Evolutionary conservation across 2,797 vertebrate species (phyloP).

Genomic region (Nannoperca australis): DNA sequence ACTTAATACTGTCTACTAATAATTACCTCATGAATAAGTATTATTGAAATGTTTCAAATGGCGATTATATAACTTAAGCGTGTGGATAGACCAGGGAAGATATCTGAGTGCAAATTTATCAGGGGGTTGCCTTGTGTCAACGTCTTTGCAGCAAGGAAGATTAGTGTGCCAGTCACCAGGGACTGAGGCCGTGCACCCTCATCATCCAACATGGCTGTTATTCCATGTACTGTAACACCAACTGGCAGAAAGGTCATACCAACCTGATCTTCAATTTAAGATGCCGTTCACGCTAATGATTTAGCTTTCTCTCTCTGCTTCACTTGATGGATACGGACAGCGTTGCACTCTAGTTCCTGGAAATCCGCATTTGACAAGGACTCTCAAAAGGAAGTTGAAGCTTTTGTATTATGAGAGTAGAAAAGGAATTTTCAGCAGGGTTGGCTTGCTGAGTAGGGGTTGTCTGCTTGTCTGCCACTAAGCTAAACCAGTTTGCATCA

Average conservation of each 20-base stretch:
- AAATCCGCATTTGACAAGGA: slow-evolving; percentile 48
- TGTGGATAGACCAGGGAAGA: slow-evolving; percentile 21
- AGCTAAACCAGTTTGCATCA: slow-evolving; percentile 67
- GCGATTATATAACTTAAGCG: not conserved
- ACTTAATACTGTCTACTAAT: not conserved
- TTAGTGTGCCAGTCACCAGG: slow-evolving; percentile 55
- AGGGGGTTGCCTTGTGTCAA: slow-evolving; percentile 3
- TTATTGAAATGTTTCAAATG: slow-evolving; percentile 12
- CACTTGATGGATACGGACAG: slow-evolving; percentile 42
- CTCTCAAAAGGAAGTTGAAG: slow-evolving; percentile 32
- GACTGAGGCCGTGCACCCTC: slow-evolving; percentile 44
- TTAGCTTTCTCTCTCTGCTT: slow-evolving; percentile 17
- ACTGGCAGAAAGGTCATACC: slow-evolving; percentile 76
- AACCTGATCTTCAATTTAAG: slow-evolving; percentile 59
- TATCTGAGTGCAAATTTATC: slow-evolving; percentile 36
- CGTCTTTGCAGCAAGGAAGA: slow-evolving; percentile 32
- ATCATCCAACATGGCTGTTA: slow-evolving; percentile 47
- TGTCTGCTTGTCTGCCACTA: slow-evolving; percentile 46
- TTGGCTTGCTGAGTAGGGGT: not conserved
- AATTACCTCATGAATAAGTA: slow-evolving; percentile 5
- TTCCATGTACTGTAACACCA: slow-evolving; percentile 65
- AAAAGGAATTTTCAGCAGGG: slow-evolving; percentile 1
- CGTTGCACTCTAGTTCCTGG: slow-evolving; percentile 15
- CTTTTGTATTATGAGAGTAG: slow-evolving; percentile 22
- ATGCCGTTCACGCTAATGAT: slow-evolving; percentile 40